Percentiles rank a stretch among this genome's conserved stretches.
phyloP scores from a whole-genome alignment of 2,888 invertebrate genomes.

The Furcula furcula region DNA sequence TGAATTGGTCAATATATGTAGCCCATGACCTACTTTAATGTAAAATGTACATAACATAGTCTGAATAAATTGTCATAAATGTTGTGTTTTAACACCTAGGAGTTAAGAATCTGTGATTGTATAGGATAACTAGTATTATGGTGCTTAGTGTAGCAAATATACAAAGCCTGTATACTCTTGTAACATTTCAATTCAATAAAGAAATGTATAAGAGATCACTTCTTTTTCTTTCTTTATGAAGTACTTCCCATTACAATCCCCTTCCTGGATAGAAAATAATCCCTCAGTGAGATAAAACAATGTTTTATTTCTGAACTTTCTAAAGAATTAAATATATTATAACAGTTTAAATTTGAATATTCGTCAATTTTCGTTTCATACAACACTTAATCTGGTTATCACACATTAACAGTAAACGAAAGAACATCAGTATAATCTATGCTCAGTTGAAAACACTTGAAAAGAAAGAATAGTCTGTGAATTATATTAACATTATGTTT shows the following conservation, averaged over 20 bases:
- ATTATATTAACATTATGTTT: constrained; percentile 5
- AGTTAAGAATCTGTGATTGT: constrained; percentile 35
- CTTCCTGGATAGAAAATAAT: too few species aligned
- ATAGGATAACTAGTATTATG: constrained; percentile 43
- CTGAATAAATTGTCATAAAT: constrained; percentile 20
- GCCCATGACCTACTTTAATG: constrained; percentile 21
- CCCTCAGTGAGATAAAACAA: too few species aligned
- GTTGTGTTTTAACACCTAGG: constrained; percentile 16
- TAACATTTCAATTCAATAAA: constrained; percentile 67
- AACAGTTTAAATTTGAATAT: too few species aligned
- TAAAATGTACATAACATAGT: constrained; percentile 18
- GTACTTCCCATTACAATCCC: constrained; percentile 35
- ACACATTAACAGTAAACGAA: too few species aligned
- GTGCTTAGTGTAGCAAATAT: constrained; percentile 39
- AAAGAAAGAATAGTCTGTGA: too few species aligned
- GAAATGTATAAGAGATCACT: constrained; percentile 66
- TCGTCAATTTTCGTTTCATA: too few species aligned
- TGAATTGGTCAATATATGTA: constrained; percentile 30
- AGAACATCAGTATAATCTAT: too few species aligned
- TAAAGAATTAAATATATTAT: too few species aligned
- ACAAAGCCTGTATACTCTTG: constrained; percentile 52
- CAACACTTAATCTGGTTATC: too few species aligned
- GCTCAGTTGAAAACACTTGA: too few species aligned
- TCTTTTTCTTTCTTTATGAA: constrained; percentile 63
- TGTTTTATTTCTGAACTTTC: too few species aligned